Percentiles rank a stretch among this genome's conserved stretches.
phyloP scores from a whole-genome alignment of 2,797 vertebrate species.

The Galaxias olidus region DNA sequence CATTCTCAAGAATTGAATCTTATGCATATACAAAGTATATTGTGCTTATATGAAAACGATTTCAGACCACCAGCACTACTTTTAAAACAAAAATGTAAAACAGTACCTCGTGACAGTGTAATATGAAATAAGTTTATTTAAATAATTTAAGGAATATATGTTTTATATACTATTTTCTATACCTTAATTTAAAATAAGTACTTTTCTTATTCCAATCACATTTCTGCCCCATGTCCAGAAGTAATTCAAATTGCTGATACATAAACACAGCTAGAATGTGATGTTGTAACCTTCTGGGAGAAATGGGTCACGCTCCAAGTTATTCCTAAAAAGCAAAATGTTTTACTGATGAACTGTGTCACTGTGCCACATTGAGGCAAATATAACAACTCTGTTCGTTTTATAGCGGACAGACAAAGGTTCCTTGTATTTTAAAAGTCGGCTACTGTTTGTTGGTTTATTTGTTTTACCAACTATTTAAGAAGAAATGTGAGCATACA shows the following conservation, averaged over 20 bases:
- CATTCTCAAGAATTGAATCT: slow-evolving; percentile 81
- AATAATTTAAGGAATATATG: slow-evolving; percentile 86
- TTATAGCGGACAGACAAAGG: slow-evolving; percentile 64
- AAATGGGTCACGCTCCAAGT: slow-evolving; percentile 78
- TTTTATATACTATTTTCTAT: slow-evolving; percentile 89
- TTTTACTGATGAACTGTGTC: slow-evolving; percentile 82
- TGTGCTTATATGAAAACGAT: slow-evolving; percentile 81
- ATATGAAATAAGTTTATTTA: slow-evolving; percentile 85
- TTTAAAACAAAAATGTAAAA: slow-evolving; percentile 78
- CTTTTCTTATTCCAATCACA: slow-evolving; percentile 78
- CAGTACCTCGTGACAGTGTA: slow-evolving; percentile 82
- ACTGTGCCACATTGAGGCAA: slow-evolving; percentile 79
- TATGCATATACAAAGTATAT: slow-evolving; percentile 84
- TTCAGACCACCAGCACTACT: slow-evolving; percentile 86
- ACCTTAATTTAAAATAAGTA: slow-evolving; percentile 81
- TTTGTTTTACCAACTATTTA: slow-evolving; percentile 83
- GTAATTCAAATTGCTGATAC: slow-evolving; percentile 72
- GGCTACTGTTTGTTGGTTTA: slow-evolving; percentile 80
- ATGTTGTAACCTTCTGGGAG: slow-evolving; percentile 80
- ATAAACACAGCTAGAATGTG: slow-evolving; percentile 80
- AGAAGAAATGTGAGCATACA: slow-evolving; percentile 79
- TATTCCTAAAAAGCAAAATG: slow-evolving; percentile 81
- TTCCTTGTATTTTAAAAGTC: slow-evolving; percentile 74
- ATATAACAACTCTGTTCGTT: slow-evolving; percentile 70
- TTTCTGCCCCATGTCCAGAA: slow-evolving; percentile 72